Base-by-base conservation (phyloP, 2,888 invertebrate species). In the Theretra japonica region DNA sequence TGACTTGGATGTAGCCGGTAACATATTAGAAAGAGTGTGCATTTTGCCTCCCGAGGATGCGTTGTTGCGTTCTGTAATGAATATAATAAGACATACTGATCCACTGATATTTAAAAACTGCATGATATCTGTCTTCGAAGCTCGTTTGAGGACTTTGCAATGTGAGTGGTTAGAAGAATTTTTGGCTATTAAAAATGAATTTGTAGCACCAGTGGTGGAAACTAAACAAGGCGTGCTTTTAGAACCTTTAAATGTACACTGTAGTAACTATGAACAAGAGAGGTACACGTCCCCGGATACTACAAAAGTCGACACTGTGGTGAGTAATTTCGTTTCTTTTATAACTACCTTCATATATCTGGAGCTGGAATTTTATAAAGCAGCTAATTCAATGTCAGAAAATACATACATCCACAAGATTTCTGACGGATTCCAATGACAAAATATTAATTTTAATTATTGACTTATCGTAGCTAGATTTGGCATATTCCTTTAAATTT, bases 241-340 rank as follows among this genome's bases (percentile, higher is more conserved):
- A 23, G 73, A 73, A 21, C 53, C 65, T 2, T 41, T 57, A 28
- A 60, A 53, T 23, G 30, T 69, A 15, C 69, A 71, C 68, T 59
- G 21, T 33, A 23, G 25, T 58, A 30, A 41, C 56, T n/a, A 68
- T 25, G 53, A 53, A 23, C 23, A 79, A 57, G 75, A 81, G 58
- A 77, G 82, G 30, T 85, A 82, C 69, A 83, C 86, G 1, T 91
- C 91, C 23, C 92, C 91, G 1, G 91, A 92, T 57, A 89, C 92
- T 0, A 89, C 92, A 2, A 85, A 89, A 70, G 72, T 85, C 62
- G 90, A 92, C 70, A 82, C 73, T 71, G 68, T 80, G 87, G 93
- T 93, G 76, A 90, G 92, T 85, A 7, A 30, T 33, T 4, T 56
- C n/a, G 23, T 41, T 33, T 19, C 19, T 59, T 25, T 28, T 28